Conservation (phyloP, 2,888 invertebrate species). For the Schrankia costaestrigalis region DNA sequence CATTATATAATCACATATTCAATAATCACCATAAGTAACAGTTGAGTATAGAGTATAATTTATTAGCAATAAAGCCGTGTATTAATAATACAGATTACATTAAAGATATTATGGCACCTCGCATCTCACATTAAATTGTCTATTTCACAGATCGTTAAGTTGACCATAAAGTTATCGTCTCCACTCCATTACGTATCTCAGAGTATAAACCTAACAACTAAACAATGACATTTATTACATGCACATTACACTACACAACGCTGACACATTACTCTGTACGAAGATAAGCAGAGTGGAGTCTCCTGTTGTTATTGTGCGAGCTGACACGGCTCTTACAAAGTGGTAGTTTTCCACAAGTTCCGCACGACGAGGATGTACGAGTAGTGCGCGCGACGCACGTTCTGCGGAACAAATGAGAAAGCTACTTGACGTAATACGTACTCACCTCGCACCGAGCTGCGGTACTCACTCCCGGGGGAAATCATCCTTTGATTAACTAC, state of each 20-base stretch:
- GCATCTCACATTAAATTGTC: background rate
- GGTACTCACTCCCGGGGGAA: too few relatives aligned
- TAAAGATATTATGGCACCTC: too few relatives aligned
- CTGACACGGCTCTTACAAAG: conserved; percentile 10
- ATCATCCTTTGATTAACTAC: conserved; percentile 21
- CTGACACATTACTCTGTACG: too few relatives aligned
- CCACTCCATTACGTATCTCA: too few relatives aligned
- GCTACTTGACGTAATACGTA: conserved; percentile 9
- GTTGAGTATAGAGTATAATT: too few relatives aligned
- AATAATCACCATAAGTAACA: too few relatives aligned
- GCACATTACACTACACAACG: too few relatives aligned
- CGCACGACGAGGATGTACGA: conserved; percentile 11
- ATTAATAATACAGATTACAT: too few relatives aligned
- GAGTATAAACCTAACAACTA: background rate
- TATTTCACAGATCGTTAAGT: background rate
- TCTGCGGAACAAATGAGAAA: conserved; percentile 11
- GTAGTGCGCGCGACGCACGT: conserved; percentile 1
- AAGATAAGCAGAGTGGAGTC: too few relatives aligned
- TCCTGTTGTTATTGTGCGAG: conserved; percentile 6
- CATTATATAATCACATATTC: too few relatives aligned
- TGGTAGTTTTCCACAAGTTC: conserved; percentile 18
- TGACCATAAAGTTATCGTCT: background rate
- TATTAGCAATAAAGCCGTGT: too few relatives aligned
- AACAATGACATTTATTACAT: background rate
- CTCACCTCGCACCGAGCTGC: too few relatives aligned